Evolutionary conservation across 2,113 vertebrate genomes (phyloP).

Genomic region (Haliaeetus leucogaster): DNA sequence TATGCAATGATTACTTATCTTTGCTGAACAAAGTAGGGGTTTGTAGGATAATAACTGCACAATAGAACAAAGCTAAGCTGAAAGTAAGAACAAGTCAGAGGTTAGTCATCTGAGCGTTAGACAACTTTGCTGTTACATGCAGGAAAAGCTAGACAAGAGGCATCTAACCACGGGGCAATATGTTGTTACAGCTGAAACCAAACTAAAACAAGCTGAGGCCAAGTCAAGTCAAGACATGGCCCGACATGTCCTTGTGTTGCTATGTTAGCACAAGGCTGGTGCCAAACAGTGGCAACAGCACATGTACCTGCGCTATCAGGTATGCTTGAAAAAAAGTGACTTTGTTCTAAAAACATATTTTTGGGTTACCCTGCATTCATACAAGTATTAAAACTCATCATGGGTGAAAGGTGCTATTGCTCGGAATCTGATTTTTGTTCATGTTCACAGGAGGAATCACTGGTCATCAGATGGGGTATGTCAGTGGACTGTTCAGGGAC

Average conservation of each 20-base stretch:
- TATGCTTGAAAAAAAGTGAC: neutral
- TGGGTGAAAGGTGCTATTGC: neutral
- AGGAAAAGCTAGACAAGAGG: neutral
- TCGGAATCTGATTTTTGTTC: neutral
- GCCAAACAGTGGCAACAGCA: neutral
- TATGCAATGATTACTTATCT: neutral
- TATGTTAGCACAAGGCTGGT: neutral
- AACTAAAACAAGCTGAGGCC: neutral
- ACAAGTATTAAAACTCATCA: neutral
- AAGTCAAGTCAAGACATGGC: neutral
- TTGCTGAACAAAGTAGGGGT: neutral
- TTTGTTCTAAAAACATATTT: neutral
- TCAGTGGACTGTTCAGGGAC: neutral
- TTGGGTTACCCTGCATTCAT: neutral
- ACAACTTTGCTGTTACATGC: neutral
- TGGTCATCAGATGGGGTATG: no score
- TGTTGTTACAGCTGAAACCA: neutral
- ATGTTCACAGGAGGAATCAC: neutral
- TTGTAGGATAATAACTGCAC: neutral
- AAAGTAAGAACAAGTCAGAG: neutral
- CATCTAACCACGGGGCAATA: neutral
- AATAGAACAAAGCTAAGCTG: neutral
- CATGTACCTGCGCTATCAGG: fast-evolving
- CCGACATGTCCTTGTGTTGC: neutral
- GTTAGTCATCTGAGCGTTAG: neutral